Evolutionary conservation across 2,888 invertebrate species (phyloP).

Genomic region (Lycocerus yunnanus): DNA sequence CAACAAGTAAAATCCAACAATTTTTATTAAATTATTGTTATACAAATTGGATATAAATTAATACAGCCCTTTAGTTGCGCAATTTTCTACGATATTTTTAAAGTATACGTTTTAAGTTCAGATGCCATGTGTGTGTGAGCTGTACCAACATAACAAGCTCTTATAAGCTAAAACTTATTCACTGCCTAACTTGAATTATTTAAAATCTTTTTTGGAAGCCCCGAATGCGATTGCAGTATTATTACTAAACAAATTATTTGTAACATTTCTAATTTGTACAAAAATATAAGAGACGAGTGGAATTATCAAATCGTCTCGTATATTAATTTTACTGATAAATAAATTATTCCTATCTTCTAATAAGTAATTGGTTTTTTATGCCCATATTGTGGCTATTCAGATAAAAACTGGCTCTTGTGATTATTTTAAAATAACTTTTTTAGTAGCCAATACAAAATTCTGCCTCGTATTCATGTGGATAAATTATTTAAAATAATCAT

Average conservation of each 20-base stretch:
- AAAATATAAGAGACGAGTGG: not conserved
- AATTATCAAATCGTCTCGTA: not conserved
- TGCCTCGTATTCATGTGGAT: not conserved
- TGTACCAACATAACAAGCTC: slow-evolving; percentile 19
- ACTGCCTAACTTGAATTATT: slow-evolving; percentile 18
- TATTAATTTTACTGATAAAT: not conserved
- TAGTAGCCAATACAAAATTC: not conserved
- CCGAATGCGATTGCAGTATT: slow-evolving; percentile 48
- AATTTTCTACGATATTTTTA: not conserved
- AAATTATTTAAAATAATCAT: not conserved
- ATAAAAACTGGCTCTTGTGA: not conserved
- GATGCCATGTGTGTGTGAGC: not conserved
- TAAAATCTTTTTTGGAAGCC: slow-evolving; percentile 47
- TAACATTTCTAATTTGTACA: not conserved
- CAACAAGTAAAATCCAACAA: not conserved
- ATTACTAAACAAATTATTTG: not conserved
- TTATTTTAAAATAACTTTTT: not conserved
- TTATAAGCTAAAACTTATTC: slow-evolving; percentile 32
- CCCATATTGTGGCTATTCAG: not conserved
- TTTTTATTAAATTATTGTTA: slow-evolving; percentile 4
- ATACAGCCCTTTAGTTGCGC: slow-evolving; percentile 1
- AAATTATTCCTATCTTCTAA: not conserved
- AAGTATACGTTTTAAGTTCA: not conserved
- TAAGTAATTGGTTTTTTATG: not conserved
- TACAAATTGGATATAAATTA: slow-evolving; percentile 3